Conservation (phyloP, 2,113 vertebrate species). For the Menidia beryllina region DNA sequence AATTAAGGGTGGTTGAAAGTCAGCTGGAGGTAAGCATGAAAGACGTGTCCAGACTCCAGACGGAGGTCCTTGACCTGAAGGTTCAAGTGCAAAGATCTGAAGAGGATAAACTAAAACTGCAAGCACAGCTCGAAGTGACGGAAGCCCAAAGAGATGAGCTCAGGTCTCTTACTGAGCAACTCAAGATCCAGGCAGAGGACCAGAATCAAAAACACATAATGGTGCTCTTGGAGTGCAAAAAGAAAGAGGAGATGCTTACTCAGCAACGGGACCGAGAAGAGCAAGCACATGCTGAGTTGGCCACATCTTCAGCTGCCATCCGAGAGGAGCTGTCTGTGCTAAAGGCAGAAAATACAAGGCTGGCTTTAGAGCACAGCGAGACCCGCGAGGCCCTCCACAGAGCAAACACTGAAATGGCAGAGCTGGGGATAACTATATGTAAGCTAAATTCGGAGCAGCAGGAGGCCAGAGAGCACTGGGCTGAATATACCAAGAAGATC, state of each 20-base stretch:
- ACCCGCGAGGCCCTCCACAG: constrained; percentile 86
- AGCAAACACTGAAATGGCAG: constrained; percentile 90
- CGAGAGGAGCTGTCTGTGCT: constrained; percentile 79
- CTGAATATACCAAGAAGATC: constrained; percentile 65
- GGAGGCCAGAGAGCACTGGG: constrained; percentile 72
- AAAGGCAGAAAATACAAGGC: constrained; percentile 77
- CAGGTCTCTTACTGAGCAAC: constrained; percentile 83
- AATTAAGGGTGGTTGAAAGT: constrained; percentile 79
- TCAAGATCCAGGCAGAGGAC: constrained; percentile 85
- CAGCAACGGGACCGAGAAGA: constrained; percentile 71
- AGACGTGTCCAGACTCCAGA: constrained; percentile 85
- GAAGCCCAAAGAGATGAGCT: constrained; percentile 83
- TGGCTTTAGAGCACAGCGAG: constrained; percentile 83
- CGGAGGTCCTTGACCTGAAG: constrained; percentile 80
- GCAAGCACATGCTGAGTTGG: constrained; percentile 71
- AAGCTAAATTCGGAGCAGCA: constrained; percentile 85
- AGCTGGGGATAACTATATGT: constrained; percentile 91
- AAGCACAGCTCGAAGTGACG: constrained; percentile 81
- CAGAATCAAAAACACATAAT: constrained; percentile 85
- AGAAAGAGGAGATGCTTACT: constrained; percentile 75
- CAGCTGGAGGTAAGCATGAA: constrained; percentile 82
- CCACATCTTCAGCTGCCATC: constrained; percentile 67
- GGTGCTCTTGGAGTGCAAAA: constrained; percentile 85
- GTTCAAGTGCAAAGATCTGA: constrained; percentile 78
- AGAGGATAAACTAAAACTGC: constrained; percentile 80